These are phyloP conservation scores for Eptesicus fuscus DNA, from an alignment of 2,113 vertebrate species.

Conservation along the genomic window DNA sequence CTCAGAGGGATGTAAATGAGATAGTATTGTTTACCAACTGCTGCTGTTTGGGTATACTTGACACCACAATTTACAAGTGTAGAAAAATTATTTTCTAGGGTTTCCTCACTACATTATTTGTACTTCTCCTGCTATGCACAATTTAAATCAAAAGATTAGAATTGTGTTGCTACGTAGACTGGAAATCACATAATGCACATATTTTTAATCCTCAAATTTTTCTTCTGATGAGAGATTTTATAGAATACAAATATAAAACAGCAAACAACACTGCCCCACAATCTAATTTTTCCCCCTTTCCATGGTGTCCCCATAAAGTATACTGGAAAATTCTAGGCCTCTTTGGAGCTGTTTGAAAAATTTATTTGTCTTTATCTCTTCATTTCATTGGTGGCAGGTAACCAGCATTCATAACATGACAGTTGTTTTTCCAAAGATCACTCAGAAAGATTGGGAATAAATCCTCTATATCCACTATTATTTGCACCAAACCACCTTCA, in stretches of 20 bases:
- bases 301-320: not conserved
- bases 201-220: not conserved
- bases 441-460: not conserved
- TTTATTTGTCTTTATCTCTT: not conserved
- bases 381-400: not conserved
- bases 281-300: not conserved
- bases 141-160: not conserved
- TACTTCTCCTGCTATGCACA: not conserved
- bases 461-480: not conserved
- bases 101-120: not conserved
- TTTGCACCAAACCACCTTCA: not conserved
- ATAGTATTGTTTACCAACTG: not conserved
- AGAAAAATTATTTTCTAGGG: not conserved
- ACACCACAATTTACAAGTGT: not conserved
- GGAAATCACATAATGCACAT: not conserved
- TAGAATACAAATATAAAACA: not conserved
- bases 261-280: not conserved
- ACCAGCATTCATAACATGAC: not conserved
- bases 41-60: not conserved
- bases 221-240: not conserved
- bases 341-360: not conserved
- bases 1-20: not conserved
- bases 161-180: not conserved
- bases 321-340: not conserved
- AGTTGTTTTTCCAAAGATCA: not conserved